Evolutionary conservation across 2,113 vertebrate species (phyloP).

Genomic region (Australoheros scitulus): DNA sequence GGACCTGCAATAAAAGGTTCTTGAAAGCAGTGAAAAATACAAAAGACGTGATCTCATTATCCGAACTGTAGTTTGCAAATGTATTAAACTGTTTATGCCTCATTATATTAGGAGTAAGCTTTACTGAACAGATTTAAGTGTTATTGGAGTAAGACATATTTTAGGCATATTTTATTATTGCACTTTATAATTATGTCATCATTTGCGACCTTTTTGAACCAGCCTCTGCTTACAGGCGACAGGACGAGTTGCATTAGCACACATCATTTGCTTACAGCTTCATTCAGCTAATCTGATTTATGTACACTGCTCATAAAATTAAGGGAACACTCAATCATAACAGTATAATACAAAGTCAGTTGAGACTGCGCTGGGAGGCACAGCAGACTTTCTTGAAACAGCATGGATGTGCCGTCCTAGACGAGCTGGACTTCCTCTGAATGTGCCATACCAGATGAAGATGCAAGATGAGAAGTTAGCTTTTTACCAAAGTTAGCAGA

Average conservation of each 20-base stretch:
- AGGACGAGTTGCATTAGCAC: not conserved
- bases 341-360: not conserved
- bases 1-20: not conserved
- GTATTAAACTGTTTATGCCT: not conserved
- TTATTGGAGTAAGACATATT: not conserved
- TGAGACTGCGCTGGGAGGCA: not conserved
- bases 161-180: not conserved
- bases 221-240: not conserved
- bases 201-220: not conserved
- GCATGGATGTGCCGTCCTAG: not conserved
- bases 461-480: not conserved
- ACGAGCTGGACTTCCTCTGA: not conserved
- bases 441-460: not conserved
- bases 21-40: not conserved
- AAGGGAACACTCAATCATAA: not conserved
- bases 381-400: not conserved
- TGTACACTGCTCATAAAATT: conserved; percentile 1
- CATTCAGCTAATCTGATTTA: conserved; percentile 1
- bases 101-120: not conserved
- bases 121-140: conserved; percentile 1
- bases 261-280: not conserved
- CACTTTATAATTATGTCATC: not conserved
- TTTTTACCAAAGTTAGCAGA: not conserved
- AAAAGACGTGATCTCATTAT: not conserved
- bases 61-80: not conserved